Base-by-base conservation (phyloP, 2,888 invertebrate species). In the Ornithoptera priamus region DNA sequence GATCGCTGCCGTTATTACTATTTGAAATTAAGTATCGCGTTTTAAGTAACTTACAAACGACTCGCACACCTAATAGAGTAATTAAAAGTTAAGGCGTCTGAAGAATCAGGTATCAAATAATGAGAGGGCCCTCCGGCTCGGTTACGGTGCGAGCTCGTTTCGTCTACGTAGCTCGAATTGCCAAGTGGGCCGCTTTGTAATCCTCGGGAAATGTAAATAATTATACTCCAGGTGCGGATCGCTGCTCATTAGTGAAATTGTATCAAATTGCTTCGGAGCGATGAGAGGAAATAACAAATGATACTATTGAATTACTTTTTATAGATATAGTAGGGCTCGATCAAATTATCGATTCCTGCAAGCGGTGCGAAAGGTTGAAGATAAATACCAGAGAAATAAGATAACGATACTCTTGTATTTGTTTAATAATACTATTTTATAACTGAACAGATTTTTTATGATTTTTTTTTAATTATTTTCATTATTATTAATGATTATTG, bases 201-300 rank as follows among this genome's bases (percentile, higher is more conserved):
- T 67, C 61, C 67, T 64, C 53, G 62, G 57, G 20, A 64, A 68
- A 64, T 53, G 68, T 59, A 64, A 68, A 64, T 68, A 64, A 68
- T 68, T 68, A 68, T 68, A 50, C 39, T 39, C 39, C 62, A 53
- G 56, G 56, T 20, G 62, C 67, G 62, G 67, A 62, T 62, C 68
- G 63, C 36, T 60, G 68, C 59, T 68, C 68, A 68, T 68, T 68
- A 68, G 63, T 68, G 59, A 59, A 68, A 68, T 68, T 58, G 62
- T 58, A 68, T 68, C 63, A 53, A 59, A 59, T 68, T 53, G 36
- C 67, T 66, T 65, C 42, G 22, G 22, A 22, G 20, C 56, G 36
- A 36, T 50, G 57, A 58, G 63, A 63, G 53, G 36, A 50, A 62
- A 61, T 58, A 46, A 58, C 68, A 50, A 59, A 68, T 39, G 36